Conservation (phyloP, 2,797 vertebrate species). For the Gobio occitaniae region DNA sequence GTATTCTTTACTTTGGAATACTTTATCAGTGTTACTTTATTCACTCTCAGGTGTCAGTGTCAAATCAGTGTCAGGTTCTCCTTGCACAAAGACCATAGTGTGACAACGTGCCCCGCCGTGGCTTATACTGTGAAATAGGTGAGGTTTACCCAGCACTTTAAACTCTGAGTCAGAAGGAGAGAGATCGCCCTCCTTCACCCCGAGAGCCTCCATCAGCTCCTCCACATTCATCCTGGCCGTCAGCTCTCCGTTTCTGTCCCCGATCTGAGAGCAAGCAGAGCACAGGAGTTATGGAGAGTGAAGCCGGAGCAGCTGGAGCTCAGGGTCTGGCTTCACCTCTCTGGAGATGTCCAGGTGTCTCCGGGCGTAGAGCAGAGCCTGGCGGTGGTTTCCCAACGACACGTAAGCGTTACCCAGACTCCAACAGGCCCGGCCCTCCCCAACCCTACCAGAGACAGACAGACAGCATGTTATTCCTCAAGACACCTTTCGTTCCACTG, state of each 20-base stretch:
- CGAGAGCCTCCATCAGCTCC: conserved; percentile 86
- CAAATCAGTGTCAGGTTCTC: neutral
- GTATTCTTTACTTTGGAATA: neutral
- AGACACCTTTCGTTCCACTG: too few species aligned
- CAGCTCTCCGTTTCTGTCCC: conserved; percentile 89
- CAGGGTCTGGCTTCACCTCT: conserved; percentile 79
- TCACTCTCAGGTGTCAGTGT: too few species aligned
- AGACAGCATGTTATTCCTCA: neutral
- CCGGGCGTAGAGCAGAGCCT: conserved; percentile 89
- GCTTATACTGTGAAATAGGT: neutral
- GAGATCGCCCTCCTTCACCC: conserved; percentile 78
- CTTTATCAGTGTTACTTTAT: too few species aligned
- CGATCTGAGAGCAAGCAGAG: conserved; percentile 77
- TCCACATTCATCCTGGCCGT: conserved; percentile 89
- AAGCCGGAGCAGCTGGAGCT: neutral
- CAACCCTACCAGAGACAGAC: conserved; percentile 81
- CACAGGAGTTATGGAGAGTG: neutral
- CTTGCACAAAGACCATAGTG: neutral
- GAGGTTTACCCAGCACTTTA: conserved; percentile 87
- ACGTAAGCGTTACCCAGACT: conserved; percentile 94
- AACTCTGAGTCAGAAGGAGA: conserved; percentile 85
- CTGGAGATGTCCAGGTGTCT: conserved; percentile 94
- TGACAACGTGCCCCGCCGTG: neutral
- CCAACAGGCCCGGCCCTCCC: conserved; percentile 97
- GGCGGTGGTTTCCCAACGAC: conserved; percentile 89